Evolutionary conservation across 64 coral and sea anemone species (phyloP).

Genomic region (Montipora cactus): DNA sequence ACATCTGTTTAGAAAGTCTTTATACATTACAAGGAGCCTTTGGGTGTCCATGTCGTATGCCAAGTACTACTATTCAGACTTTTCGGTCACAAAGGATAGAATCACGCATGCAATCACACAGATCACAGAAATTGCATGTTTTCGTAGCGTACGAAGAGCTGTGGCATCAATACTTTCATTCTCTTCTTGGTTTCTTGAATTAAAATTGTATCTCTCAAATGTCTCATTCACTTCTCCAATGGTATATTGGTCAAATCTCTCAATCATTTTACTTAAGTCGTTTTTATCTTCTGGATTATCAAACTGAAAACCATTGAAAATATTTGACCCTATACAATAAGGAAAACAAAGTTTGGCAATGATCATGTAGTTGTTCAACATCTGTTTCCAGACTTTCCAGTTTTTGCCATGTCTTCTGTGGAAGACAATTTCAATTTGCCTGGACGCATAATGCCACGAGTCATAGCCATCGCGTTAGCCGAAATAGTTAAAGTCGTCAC

Average conservation of each 20-base stretch:
- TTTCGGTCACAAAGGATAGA: conserved; percentile 47
- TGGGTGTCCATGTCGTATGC: conserved; percentile 11
- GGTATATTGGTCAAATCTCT: conserved; percentile 60
- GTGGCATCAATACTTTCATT: conserved; percentile 37
- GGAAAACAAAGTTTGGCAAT: conserved; percentile 55
- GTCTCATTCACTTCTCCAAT: conserved; percentile 64
- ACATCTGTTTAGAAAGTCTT: too few relatives aligned
- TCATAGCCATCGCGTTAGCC: background rate
- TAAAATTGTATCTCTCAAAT: conserved; percentile 62
- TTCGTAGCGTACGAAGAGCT: conserved; percentile 44
- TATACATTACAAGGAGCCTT: too few relatives aligned
- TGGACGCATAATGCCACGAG: conserved; percentile 23
- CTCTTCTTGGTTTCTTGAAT: conserved; percentile 44
- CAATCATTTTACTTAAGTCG: conserved; percentile 21
- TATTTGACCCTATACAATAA: conserved; percentile 42
- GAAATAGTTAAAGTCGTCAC: too few relatives aligned
- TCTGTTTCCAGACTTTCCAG: conserved; percentile 67
- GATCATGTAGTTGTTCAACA: conserved; percentile 45
- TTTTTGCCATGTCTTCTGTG: conserved; percentile 12
- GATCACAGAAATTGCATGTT: conserved; percentile 67
- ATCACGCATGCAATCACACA: conserved; percentile 22
- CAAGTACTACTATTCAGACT: background rate
- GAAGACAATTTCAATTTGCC: conserved; percentile 9
- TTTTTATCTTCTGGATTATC: conserved; percentile 46
- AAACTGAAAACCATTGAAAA: conserved; percentile 30